phyloP scores from a whole-genome alignment of 2,113 vertebrate genomes.

The Tragelaphus strepsiceros region DNA sequence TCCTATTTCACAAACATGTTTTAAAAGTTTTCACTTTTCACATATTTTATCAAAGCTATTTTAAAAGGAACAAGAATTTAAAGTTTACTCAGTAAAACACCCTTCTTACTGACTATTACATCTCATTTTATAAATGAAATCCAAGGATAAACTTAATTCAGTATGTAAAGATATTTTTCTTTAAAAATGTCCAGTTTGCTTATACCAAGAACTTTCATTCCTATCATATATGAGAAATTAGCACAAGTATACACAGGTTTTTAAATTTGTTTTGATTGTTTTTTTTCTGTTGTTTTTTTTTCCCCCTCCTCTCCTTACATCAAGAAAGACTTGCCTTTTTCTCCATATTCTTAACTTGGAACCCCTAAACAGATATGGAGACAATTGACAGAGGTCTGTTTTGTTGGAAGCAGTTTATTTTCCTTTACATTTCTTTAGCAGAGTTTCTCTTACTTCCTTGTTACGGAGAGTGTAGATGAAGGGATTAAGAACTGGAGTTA shows the following conservation, averaged over 20 bases:
- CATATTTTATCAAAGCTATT: neutral
- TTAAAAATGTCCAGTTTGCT: neutral
- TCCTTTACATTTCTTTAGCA: constrained; percentile 29
- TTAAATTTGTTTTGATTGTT: neutral
- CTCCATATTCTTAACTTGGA: neutral
- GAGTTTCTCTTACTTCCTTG: constrained; percentile 27
- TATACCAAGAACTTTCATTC: neutral
- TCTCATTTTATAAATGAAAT: neutral
- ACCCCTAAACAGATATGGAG: accelerated
- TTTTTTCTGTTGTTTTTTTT: neutral
- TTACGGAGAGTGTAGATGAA: constrained; percentile 51
- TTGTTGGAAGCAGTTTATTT: accelerated
- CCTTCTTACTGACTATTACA: neutral
- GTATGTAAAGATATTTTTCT: neutral
- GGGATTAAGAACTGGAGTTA: constrained; percentile 52
- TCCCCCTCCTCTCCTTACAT: too few relatives aligned
- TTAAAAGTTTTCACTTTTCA: neutral
- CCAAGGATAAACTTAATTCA: neutral
- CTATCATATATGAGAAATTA: neutral
- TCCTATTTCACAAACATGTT: neutral
- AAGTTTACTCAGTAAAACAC: neutral
- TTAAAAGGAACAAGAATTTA: neutral
- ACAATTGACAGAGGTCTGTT: neutral
- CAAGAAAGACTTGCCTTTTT: neutral
- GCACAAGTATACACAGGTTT: neutral